These are phyloP conservation scores for Diarsia brunnea DNA, from an alignment of 2,888 invertebrate genomes.

Conservation along the genomic window DNA sequence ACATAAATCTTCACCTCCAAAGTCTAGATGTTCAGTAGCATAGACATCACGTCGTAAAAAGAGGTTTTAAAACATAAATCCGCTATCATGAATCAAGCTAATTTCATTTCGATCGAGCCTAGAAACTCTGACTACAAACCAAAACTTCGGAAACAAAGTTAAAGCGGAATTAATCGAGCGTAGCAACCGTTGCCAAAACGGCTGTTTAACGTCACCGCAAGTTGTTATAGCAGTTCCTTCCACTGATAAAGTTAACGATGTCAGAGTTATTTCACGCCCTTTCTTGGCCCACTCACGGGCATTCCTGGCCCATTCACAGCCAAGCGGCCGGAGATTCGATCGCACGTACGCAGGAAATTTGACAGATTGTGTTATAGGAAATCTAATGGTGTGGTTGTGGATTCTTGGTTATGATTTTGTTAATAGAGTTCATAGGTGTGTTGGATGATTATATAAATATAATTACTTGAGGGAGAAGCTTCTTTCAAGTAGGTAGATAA, in stretches of 20 bases:
- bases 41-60: background rate
- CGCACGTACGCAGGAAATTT: constrained; percentile 42
- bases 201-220: constrained; percentile 42
- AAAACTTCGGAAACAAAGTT: constrained; percentile 37
- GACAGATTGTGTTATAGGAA: constrained; percentile 14
- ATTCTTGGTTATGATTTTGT: background rate
- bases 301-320: constrained; percentile 30
- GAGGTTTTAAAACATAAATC: background rate
- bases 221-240: constrained; percentile 52
- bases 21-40: background rate
- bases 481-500: background rate
- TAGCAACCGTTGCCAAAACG: constrained; percentile 49
- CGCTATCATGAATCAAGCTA: background rate
- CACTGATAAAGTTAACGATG: constrained; percentile 55
- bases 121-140: constrained; percentile 12
- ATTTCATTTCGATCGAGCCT: constrained; percentile 1
- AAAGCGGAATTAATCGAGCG: constrained; percentile 49
- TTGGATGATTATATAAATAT: background rate
- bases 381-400: background rate
- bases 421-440: background rate
- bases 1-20: background rate
- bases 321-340: constrained; percentile 49
- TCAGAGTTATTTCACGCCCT: constrained; percentile 36
- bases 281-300: constrained; percentile 24
- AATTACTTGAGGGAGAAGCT: background rate